Base-by-base conservation (phyloP, 2,113 vertebrate genomes). In the Capreolus pygargus region DNA sequence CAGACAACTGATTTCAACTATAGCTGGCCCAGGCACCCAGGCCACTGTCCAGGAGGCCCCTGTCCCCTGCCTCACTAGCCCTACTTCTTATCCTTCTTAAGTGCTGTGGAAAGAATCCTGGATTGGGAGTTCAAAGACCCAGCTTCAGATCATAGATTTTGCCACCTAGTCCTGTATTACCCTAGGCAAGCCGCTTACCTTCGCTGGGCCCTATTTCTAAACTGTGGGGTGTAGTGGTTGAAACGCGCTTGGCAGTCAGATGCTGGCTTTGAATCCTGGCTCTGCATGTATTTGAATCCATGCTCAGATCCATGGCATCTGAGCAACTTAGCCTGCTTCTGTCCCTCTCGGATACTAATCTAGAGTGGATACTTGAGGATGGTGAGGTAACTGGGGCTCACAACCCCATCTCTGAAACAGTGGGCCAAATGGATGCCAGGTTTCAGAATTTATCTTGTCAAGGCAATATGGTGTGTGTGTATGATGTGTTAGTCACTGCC, bases 121-220 rank as follows among this genome's bases (percentile, higher is more conserved):
- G 67, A 78, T 60, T 88, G 55, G n/a, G 47, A 64, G 27, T 54
- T 50, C 61, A 52, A 89, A 94, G 67, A 47, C 47, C 30, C 50
- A 82, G 70, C 36, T 95, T 96, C 57, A 50, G 55, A 93, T 33
- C 45, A 74, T 30, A 36, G 64, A 94, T 95, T 94, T 90, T 86
- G n/a, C 78, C 55, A 87, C 52, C 45, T 33, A 8, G n/a, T 60
- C 74, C 76, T 70, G 8, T 95, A 17, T 96, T 60, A 60, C 33
- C 16, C 86, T 86, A 27, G 28, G 9, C 60, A 96, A 97, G 45
- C 61, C 11, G 19, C 54, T 92, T 36, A 17, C 10, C 36, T 43
- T 90, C n/a, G 76, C 88, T 60, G 85, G n/a, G n/a, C 76, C 52
- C 91, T 15, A 39, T 94, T 89, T 86, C 86, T 96, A 86, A 96